Percentiles rank a stretch among this genome's conserved stretches.
Conservation (phyloP, 1,140 invertebrate genomes). For the Caenorhabditis tropicalis region DNA sequence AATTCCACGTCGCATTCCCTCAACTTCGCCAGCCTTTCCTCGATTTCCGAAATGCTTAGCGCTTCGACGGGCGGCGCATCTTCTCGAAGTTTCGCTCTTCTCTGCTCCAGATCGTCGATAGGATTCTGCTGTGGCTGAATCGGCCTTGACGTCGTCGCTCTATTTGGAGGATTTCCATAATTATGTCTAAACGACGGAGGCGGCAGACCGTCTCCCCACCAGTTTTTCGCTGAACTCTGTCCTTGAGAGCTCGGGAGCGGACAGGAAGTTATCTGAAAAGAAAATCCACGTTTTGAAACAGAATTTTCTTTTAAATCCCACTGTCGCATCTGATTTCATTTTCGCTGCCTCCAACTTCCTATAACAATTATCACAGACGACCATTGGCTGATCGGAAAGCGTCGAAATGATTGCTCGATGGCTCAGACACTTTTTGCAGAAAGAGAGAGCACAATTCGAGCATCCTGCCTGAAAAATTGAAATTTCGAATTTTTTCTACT, state of each 20-base stretch:
- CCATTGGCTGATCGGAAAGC: slow-evolving; percentile 25
- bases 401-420: slow-evolving; percentile 10
- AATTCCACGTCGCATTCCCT: slow-evolving; percentile 50
- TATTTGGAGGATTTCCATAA: background rate
- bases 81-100: background rate
- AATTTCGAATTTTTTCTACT: background rate
- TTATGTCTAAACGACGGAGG: background rate
- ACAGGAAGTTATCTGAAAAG: background rate
- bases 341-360: slow-evolving; percentile 35
- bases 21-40: slow-evolving; percentile 42
- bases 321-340: slow-evolving; percentile 1
- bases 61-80: background rate
- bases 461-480: slow-evolving; percentile 40
- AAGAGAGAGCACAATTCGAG: slow-evolving; percentile 48
- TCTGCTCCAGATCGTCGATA: background rate
- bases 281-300: background rate
- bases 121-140: background rate
- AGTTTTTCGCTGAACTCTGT: background rate
- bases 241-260: background rate
- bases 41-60: slow-evolving; percentile 23
- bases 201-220: slow-evolving; percentile 38
- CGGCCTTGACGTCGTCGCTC: background rate
- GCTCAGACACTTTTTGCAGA: slow-evolving; percentile 47
- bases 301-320: too few species aligned
- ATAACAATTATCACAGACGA: slow-evolving; percentile 42